Percentiles rank a stretch among this genome's conserved stretches.
Conservation (phyloP, 2,888 invertebrate species). For the Saturnia pavonia region DNA sequence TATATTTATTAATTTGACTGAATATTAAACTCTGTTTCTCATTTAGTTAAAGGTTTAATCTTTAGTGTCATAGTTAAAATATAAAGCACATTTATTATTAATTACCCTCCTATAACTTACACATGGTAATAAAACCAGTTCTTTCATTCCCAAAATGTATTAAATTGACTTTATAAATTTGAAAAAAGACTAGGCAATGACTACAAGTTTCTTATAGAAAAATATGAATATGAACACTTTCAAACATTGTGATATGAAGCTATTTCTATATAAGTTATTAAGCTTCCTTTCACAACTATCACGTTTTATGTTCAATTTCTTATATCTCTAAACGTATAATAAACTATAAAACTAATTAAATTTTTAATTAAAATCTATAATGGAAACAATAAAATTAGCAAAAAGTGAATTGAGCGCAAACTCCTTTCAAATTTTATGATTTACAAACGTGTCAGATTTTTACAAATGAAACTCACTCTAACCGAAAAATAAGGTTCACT, state of each 20-base stretch:
- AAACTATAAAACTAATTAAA: conserved; percentile 39
- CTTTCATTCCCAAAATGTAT: too few species aligned
- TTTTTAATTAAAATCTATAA: conserved; percentile 54
- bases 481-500: background rate
- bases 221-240: background rate
- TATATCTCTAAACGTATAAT: conserved; percentile 18
- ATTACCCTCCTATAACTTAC: too few species aligned
- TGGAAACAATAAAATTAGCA: conserved; percentile 58
- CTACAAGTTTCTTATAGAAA: background rate
- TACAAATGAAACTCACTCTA: conserved; percentile 28
- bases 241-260: background rate
- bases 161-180: too few species aligned
- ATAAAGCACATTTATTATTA: too few species aligned
- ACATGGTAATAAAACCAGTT: too few species aligned
- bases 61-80: too few species aligned
- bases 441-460: conserved; percentile 39
- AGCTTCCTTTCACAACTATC: conserved; percentile 6
- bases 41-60: too few species aligned
- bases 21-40: too few species aligned
- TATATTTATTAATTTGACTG: too few species aligned
- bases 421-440: conserved; percentile 60
- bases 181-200: too few species aligned
- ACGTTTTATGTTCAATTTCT: conserved; percentile 7
- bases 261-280: background rate
- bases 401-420: conserved; percentile 51